Base-by-base conservation (phyloP, 2,113 vertebrate species). In the Laticauda laticaudata region DNA sequence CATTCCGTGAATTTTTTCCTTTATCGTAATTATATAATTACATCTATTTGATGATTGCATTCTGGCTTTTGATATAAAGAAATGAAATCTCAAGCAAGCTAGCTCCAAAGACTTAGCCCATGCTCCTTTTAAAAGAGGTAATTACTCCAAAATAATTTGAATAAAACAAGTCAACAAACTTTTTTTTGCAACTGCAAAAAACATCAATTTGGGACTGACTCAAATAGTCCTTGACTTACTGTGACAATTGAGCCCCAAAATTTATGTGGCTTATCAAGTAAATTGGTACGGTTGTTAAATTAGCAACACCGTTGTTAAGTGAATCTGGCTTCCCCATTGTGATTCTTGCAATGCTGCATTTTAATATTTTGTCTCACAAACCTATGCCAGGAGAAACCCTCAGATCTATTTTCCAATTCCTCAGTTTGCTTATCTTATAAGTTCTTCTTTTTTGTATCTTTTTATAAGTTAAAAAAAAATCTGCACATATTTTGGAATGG, bases 121-220 rank as follows among this genome's bases (percentile, higher is more conserved):
- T 45, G 53, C 93, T 87, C 89, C 89, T 94, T 85, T 90, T 89
- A 91, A 91, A 90, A 93, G 93, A 92, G 95, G 43, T 59, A 45
- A 59, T 43, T 23, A 14, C n/a, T 89, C 34, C 21, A 14, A 89
- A 89, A 95, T 94, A 96, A 92, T 93, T 94, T 64, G 34, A 95
- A 45, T 54, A 93, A 92, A 95, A 92, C 93, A 94, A 95, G 93
- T 94, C 94, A 87, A 75, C 69, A 92, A 90, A 95, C 95, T 69
- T 54, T 96, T 1, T 91, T 91, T 87, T 92, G 86, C 75, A 88
- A 75, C 91, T 94, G 95, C 94, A 93, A 93, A 89, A 55, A 88
- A 85, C 95, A 94, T 96, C 87, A n/a, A 91, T 95, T 92, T 93
- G 94, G 95, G 95, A 92, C 92, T 87, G 92, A 94, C 61, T 92